Evolutionary conservation across 2,113 vertebrate genomes (phyloP), one percentile per base, ranked within the genome.

Genomic region (Carollia perspicillata): DNA sequence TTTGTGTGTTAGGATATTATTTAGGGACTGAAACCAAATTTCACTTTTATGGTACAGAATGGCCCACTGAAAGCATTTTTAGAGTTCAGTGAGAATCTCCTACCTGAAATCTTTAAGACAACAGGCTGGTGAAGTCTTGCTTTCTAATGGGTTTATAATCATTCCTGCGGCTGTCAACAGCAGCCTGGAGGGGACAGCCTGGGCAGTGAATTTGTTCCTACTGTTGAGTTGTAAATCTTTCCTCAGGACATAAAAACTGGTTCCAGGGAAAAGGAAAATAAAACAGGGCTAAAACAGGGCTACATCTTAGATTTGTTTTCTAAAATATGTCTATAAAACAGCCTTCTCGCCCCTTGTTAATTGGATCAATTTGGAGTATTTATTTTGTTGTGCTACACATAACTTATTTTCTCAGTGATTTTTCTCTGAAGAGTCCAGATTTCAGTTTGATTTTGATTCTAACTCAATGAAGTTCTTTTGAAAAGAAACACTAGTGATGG

Each of bases 161-260:
- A 72, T 84, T 66, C 65, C 80, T 2, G 23, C 63, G 77, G 86
- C 79, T 60, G 77, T 90, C 65, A 90, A 75, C 20, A 92, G 26
- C 55, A 6, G 68, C 44, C 51, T 0, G 65, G n/a, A 37, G 53
- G 93, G 84, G 91, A 68, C 5, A 68, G 80, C 8, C 1, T 96
- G 53, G 6, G 89, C 58, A 84, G 51, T 74, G 66, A 75, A 51
- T 80, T 81, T 83, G 3, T 66, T 97, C 88, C 90, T 92, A 28
- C 8, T 96, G 84, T 79, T 44, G 90, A 94, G n/a, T 80, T 85
- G 55, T 95, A 93, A 93, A 81, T 96, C n/a, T 74, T 78, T 93
- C 79, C 80, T 93, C 47, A n/a, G 74, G 60, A 89, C 65, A 91
- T 91, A 88, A 92, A 96, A 94, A 79, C 42, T 83, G 58, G 42